Evolutionary conservation across 2,113 vertebrate genomes (phyloP).

Genomic region (Gallinago undulata): DNA sequence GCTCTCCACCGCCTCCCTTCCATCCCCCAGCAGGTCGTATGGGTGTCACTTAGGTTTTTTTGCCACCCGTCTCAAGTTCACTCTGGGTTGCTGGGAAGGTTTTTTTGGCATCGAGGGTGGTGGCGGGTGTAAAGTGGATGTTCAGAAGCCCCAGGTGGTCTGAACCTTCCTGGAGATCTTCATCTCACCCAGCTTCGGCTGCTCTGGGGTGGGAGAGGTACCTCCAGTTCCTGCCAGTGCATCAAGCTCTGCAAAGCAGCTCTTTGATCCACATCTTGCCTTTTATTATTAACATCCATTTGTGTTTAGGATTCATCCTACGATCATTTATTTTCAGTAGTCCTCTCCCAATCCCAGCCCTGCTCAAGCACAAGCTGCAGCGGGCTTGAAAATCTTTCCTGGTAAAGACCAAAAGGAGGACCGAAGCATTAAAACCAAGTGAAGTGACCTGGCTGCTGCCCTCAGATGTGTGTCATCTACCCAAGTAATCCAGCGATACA

Average conservation of each 20-base stretch:
- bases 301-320: background rate
- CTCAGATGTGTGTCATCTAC: background rate
- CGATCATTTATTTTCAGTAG: background rate
- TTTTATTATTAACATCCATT: background rate
- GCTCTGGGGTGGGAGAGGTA: background rate
- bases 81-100: background rate
- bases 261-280: background rate
- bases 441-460: background rate
- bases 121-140: fast-evolving
- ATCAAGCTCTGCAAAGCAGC: background rate
- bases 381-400: background rate
- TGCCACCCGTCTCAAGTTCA: background rate
- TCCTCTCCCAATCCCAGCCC: background rate
- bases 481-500: background rate
- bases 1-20: background rate
- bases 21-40: no score
- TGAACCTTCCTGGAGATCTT: background rate
- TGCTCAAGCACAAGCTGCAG: background rate
- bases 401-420: background rate
- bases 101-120: background rate
- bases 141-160: background rate
- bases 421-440: background rate
- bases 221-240: background rate
- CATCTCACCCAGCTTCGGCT: background rate
- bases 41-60: background rate